Conservation (phyloP, 2,113 vertebrate genomes). For the Phylloscopus whistleri region DNA sequence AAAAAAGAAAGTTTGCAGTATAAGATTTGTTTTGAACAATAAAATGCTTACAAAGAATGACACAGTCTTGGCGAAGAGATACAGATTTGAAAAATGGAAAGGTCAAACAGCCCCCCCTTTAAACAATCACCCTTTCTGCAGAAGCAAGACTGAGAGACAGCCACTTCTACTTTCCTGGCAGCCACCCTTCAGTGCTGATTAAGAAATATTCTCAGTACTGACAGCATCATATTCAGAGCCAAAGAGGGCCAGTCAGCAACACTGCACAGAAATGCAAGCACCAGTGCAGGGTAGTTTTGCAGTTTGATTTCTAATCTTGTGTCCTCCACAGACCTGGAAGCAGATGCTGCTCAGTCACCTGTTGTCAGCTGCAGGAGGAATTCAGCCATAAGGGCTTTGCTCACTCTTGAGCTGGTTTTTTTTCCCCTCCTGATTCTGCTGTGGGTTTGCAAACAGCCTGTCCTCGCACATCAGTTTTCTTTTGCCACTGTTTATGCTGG, state of each 20-base stretch:
- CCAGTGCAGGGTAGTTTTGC: not conserved
- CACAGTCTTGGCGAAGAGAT: constrained; percentile 24
- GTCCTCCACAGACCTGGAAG: not conserved
- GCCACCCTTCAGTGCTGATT: constrained; percentile 41
- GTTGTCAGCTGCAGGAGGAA: not conserved
- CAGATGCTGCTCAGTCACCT: not conserved
- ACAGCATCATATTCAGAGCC: constrained; percentile 57
- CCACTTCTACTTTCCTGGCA: constrained; percentile 63
- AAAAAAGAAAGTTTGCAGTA: not conserved
- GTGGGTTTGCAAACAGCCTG: constrained; percentile 1
- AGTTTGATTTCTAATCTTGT: not conserved
- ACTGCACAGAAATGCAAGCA: not conserved
- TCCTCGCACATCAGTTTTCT: not conserved
- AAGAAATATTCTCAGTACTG: constrained; percentile 60
- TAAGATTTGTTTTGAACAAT: constrained; percentile 55
- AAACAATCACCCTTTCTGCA: constrained; percentile 25
- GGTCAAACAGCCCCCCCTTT: constrained; percentile 13
- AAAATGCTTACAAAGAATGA: constrained; percentile 43
- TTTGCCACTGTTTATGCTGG: not conserved
- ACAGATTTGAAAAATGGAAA: constrained; percentile 44
- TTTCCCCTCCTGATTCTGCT: not conserved
- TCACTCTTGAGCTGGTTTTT: not conserved
- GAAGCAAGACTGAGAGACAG: constrained; percentile 26
- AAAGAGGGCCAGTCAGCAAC: constrained; percentile 21
- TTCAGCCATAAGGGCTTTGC: not conserved